A percentile compares a stretch with the other conserved stretches of the same genome.
Evolutionary conservation across 2,113 vertebrate genomes (phyloP).

Genomic region (Otis tarda): DNA sequence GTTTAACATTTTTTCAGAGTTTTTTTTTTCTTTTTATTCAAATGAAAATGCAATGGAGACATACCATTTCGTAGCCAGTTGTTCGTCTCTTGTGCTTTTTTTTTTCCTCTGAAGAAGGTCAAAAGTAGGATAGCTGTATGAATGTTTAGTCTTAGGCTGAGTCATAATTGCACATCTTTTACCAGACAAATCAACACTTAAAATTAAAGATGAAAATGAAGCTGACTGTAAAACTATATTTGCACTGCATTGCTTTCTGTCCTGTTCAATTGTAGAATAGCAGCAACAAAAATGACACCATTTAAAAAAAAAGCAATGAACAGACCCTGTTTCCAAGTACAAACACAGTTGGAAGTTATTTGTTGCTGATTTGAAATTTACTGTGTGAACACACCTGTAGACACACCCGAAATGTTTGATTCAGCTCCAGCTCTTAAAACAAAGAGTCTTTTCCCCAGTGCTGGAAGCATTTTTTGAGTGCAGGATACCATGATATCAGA

Average conservation of each 20-base stretch:
- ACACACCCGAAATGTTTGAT: neutral
- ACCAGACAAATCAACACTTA: neutral
- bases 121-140: neutral
- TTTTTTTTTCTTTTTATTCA: neutral
- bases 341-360: neutral
- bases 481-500: too few relatives aligned
- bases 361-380: neutral
- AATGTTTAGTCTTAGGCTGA: neutral
- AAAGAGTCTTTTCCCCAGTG: neutral
- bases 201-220: neutral
- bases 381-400: neutral
- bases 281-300: neutral
- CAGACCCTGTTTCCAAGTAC: neutral
- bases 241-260: neutral
- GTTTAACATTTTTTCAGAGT: neutral
- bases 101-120: neutral
- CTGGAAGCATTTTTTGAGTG: neutral
- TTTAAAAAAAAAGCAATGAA: neutral
- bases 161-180: constrained; percentile 3
- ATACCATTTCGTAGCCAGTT: neutral
- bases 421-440: neutral
- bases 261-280: neutral
- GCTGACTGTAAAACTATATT: neutral
- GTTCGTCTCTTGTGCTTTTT: neutral
- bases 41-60: neutral